Base-by-base conservation (phyloP, 2,797 vertebrate species). In the Gymnothorax javanicus region DNA sequence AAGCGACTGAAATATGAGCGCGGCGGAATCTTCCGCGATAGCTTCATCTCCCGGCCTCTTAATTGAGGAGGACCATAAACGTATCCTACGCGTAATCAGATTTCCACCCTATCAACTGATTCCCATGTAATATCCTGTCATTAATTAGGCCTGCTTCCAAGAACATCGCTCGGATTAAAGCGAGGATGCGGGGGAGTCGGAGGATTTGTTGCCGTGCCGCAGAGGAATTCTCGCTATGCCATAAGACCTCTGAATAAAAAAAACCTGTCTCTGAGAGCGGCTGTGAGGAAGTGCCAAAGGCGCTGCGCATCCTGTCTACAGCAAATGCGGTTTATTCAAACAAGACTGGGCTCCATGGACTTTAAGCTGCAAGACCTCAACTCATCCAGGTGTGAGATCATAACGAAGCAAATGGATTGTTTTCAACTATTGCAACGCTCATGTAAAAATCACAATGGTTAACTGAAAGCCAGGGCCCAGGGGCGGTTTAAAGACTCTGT, bases 141-240 rank as follows among this genome's bases (percentile, higher is more conserved):
- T 71, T 86, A 86, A 83, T 83, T 82, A 83, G 60, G 54, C 52
- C 52, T 12, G 52, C 25, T 58, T 60, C 86, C 82, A 83, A 50
- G 64, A 54, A 25, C 79, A 71, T 69, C 60, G 33, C 62, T 83
- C 27, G 71, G 62, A 83, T 86, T 83, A 83, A 71, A 83, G 33
- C 12, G 73, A 5, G 73, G 12, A 43, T 4, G 13, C 3, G 4
- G 43, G 43, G 43, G 23, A 17, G 73, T 43, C 15, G 20, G 75
- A 50, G 43, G 75, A 17, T 23, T 79, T 79, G 75, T 25, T 11
- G 33, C 54, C 15, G 13, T 54, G 5, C 50, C 50, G 50, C 17
- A 50, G 75, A 79, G 50, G 75, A 17, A 79, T 50, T 52, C 43
- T 20, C 20, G 20, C 73, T 20, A 15, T 1, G 73, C 75, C 75